Percentiles rank a stretch among this genome's conserved stretches.
phyloP scores from a whole-genome alignment of 2,113 vertebrate species.

The Sporophila hypoxantha region DNA sequence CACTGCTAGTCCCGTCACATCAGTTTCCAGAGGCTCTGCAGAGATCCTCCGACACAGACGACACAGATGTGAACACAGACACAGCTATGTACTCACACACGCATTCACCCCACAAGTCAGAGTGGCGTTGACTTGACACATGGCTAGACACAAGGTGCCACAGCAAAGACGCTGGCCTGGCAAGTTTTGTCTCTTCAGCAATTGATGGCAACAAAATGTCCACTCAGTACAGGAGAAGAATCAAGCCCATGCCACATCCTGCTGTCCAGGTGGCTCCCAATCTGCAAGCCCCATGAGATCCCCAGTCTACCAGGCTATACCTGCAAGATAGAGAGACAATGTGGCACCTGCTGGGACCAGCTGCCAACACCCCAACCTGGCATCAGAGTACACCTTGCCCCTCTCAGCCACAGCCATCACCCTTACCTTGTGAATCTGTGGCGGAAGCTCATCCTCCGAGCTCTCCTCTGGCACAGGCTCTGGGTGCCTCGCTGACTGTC shows the following conservation, averaged over 20 bases:
- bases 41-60: constrained; percentile 13
- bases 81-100: constrained; percentile 63
- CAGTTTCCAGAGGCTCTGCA: background rate
- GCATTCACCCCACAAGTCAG: constrained; percentile 45
- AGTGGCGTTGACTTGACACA: constrained; percentile 6
- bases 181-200: constrained; percentile 2
- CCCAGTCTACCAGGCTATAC: constrained; percentile 62
- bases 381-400: background rate
- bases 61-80: constrained; percentile 62
- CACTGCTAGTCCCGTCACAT: background rate
- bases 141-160: constrained; percentile 18
- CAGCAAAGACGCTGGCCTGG: background rate
- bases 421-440: constrained; percentile 86
- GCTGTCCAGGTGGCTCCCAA: constrained; percentile 14
- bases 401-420: background rate
- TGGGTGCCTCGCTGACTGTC: constrained; percentile 75
- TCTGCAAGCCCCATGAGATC: constrained; percentile 21
- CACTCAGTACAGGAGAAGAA: background rate
- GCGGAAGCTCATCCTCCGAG: constrained; percentile 90
- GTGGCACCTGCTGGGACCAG: background rate
- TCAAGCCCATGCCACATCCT: background rate
- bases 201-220: constrained; percentile 15
- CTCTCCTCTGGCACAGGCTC: constrained; percentile 89
- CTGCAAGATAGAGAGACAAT: constrained; percentile 48
- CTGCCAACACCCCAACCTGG: background rate